phyloP scores from a whole-genome alignment of 2,797 vertebrate species.

The Neosilurus mollespiculum region DNA sequence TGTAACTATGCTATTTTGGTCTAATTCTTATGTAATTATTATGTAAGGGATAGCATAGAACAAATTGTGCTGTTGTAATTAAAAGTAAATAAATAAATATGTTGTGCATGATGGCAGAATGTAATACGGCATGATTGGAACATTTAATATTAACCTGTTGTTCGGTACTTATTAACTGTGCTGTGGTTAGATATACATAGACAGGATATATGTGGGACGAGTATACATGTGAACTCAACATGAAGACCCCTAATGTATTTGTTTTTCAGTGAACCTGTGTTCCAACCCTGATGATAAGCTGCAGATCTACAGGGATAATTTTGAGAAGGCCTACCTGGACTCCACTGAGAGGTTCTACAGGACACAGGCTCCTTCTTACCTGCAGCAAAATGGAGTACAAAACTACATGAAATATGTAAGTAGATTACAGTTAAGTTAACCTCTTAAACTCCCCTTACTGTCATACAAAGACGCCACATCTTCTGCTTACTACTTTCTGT shows the following conservation, averaged over 20 bases:
- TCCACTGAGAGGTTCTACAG: slow-evolving; percentile 97
- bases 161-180: neutral
- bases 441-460: too few species aligned
- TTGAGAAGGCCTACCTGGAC: slow-evolving; percentile 97
- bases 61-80: neutral
- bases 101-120: neutral
- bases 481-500: too few species aligned
- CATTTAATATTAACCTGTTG: neutral
- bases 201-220: neutral
- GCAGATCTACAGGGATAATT: slow-evolving; percentile 98
- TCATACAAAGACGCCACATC: too few species aligned
- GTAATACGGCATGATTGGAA: neutral
- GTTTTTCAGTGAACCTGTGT: slow-evolving; percentile 89
- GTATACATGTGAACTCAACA: neutral
- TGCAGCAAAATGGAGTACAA: slow-evolving; percentile 95
- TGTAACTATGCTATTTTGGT: neutral
- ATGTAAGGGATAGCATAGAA: neutral
- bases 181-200: neutral
- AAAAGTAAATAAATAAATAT: neutral
- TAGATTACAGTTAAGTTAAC: neutral
- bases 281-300: slow-evolving; percentile 97
- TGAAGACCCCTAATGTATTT: neutral
- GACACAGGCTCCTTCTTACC: slow-evolving; percentile 93
- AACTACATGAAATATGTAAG: slow-evolving; percentile 99
- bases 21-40: neutral